Percentiles rank a stretch among this genome's conserved stretches.
phyloP scores from a whole-genome alignment of 2,113 vertebrate species.

The Copsychus sechellarum region DNA sequence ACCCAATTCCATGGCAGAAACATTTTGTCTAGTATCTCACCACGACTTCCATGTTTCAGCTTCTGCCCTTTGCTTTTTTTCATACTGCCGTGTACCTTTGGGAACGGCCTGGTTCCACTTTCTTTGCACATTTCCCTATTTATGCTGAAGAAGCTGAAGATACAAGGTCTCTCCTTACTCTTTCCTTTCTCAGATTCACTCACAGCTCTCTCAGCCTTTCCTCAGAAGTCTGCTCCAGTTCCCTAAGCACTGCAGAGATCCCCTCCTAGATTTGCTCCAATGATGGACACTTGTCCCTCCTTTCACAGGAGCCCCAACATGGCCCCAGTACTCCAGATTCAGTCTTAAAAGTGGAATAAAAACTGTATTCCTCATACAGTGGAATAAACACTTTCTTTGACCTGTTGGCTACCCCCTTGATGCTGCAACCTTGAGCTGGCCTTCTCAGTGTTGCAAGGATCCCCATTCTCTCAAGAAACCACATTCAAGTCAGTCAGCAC shows the following conservation, averaged over 20 bases:
- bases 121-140: not conserved
- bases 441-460: not conserved
- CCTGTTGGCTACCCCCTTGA: not conserved
- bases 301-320: not conserved
- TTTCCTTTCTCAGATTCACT: not conserved
- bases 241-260: not conserved
- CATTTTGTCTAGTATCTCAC: not conserved
- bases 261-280: not conserved
- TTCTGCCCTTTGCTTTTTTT: not conserved
- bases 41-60: not conserved
- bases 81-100: not conserved
- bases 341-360: not conserved
- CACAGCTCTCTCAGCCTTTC: not conserved
- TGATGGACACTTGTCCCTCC: not conserved
- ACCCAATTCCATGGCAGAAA: accelerated
- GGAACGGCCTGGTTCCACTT: not conserved
- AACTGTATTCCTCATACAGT: not conserved
- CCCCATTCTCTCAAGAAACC: not conserved
- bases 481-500: not conserved
- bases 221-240: not conserved
- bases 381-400: not conserved
- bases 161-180: accelerated
- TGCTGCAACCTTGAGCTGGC: accelerated
- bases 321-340: not conserved
- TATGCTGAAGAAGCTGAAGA: not conserved